Conservation (phyloP, 2,113 vertebrate species). For the Cochlearius cochlearius region DNA sequence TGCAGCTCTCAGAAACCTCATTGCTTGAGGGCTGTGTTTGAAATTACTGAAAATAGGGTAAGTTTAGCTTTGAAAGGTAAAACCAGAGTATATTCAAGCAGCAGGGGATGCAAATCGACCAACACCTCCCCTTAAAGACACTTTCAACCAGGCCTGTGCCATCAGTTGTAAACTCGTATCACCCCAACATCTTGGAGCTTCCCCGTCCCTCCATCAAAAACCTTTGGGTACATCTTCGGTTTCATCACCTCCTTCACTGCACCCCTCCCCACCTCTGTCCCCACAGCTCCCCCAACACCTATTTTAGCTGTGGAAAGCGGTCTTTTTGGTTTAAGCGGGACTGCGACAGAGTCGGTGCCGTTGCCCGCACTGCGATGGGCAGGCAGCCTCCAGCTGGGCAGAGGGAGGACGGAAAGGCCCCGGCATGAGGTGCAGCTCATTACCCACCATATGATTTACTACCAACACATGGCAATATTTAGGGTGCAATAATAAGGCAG, state of each 20-base stretch:
- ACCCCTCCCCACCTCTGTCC: neutral
- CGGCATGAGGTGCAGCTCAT: neutral
- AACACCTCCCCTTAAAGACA: neutral
- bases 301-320: neutral
- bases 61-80: neutral
- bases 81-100: neutral
- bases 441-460: neutral
- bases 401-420: neutral
- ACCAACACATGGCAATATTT: neutral
- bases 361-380: accelerated
- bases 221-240: accelerated
- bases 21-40: neutral
- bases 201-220: neutral
- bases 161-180: neutral
- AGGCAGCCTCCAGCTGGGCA: neutral
- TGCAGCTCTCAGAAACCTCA: neutral
- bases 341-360: accelerated
- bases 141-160: neutral
- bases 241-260: neutral
- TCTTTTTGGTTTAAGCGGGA: neutral
- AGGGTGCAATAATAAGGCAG: neutral
- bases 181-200: neutral
- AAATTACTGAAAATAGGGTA: neutral
- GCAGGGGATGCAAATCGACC: neutral
- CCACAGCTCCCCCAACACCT: neutral